These are phyloP conservation scores for Bovichtus diacanthus DNA, from an alignment of 2,797 vertebrate genomes.

Conservation along the genomic window DNA sequence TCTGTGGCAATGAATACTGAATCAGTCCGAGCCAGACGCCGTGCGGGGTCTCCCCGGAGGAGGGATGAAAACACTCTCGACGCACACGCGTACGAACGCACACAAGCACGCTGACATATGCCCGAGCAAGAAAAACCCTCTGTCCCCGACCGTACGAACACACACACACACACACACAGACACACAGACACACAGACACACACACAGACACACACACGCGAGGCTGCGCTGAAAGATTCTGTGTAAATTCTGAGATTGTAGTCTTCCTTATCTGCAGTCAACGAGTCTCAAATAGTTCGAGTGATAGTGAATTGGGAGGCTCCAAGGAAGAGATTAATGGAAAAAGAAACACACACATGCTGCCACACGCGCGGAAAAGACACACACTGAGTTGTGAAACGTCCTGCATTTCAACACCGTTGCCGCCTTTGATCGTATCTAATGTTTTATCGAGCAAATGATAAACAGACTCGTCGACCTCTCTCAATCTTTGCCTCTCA, in stretches of 20 bases:
- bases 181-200: conserved; percentile 24
- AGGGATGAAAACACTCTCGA: conserved; percentile 31
- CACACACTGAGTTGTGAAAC: not conserved
- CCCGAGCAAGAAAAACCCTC: conserved; percentile 40
- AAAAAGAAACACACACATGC: not conserved
- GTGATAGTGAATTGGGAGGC: conserved; percentile 21
- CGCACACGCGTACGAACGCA: not conserved
- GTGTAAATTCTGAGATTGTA: conserved; percentile 63
- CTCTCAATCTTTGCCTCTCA: conserved; percentile 16
- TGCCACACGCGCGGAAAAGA: not conserved
- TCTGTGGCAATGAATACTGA: conserved; percentile 52
- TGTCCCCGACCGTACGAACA: conserved; percentile 5
- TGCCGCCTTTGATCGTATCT: conserved; percentile 25
- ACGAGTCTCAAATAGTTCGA: conserved; percentile 42
- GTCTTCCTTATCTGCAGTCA: conserved; percentile 66
- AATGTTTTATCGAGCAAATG: not conserved
- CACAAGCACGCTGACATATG: conserved; percentile 52
- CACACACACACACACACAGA: not conserved
- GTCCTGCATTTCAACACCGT: not conserved
- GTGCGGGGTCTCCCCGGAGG: conserved; percentile 72
- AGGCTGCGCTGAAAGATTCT: conserved; percentile 8
- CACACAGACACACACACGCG: conserved; percentile 7
- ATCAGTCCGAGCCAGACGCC: conserved; percentile 71
- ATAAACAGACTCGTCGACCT: not conserved
- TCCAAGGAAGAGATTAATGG: conserved; percentile 28